Base-by-base conservation (phyloP, 1,140 invertebrate species). In the Drosophila nasuta region DNA sequence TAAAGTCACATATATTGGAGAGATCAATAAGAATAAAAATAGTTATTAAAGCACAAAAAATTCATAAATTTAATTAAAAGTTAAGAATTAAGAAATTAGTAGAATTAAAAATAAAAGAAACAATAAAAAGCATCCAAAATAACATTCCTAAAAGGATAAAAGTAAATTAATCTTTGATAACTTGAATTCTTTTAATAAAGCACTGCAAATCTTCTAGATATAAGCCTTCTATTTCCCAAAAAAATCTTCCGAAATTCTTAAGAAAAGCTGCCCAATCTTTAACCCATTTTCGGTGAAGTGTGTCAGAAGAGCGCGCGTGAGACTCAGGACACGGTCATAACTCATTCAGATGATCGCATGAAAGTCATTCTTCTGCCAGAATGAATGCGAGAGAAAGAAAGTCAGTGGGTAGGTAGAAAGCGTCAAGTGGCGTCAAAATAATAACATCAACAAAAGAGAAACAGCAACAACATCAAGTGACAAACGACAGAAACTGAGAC, bases 281-380 rank as follows among this genome's bases (percentile, higher is more conserved):
- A 33, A 54, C 28, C 51, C 5, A 54, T 33, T 49, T 49, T 48
- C 43, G n/a, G 3, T 60, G 11, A 60, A 45, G 15, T 48, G n/a
- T 51, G 43, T 51, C 45, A 69, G n/a, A 10, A 64, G 33, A 10
- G 5, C n/a, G 13, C 28, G 7, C 10, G 54, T 38, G 30, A 58
- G 3, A 73, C n/a, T 52, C 38, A 59, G 64, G 64, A 67, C 30
- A 51, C 41, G 69, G 15, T 33, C 66, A 63, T 69, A 75, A 69
- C 15, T 67, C 65, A 67, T 28, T 41, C 11, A 52, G 49, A 52
- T 66, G 25, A 66, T 30, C 51, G 13, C 43, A 57, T 48, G 48
- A 58, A 57, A 56, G 13, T 4, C 38, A 59, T 30, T 73, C 54
- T 69, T 33, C 20, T 48, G 57, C 2, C 57, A 38, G 38, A 68